Evolutionary conservation across 37 sponge, comb jelly and placozoan genomes (phyloP).

Genomic region (Beroe forskalii): DNA sequence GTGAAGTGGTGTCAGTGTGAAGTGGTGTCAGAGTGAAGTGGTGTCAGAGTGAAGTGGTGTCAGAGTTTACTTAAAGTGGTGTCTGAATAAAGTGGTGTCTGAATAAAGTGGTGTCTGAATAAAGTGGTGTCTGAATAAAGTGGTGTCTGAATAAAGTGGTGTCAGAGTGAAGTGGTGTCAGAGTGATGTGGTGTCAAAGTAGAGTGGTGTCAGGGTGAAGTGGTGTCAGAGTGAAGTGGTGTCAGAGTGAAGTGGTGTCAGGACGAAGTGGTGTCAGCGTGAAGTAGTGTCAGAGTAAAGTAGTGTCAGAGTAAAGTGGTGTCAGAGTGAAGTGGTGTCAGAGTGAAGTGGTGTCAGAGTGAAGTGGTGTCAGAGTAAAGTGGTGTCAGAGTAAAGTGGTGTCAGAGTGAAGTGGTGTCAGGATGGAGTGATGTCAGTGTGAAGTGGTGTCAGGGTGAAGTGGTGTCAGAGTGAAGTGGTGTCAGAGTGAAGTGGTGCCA

Average conservation of each 20-base stretch:
- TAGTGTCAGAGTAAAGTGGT: not conserved
- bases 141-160: not conserved
- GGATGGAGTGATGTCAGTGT: not conserved
- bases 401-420: not conserved
- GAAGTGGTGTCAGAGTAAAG: not conserved
- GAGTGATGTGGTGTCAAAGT: not conserved
- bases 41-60: too few relatives aligned
- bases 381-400: not conserved
- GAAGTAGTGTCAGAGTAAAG: not conserved
- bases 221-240: not conserved
- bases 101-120: too few relatives aligned
- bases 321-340: not conserved
- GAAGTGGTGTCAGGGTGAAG: not conserved
- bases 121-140: too few relatives aligned
- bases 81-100: too few relatives aligned
- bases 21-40: too few relatives aligned
- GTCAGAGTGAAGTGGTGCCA: too few relatives aligned
- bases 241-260: not conserved
- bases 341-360: not conserved
- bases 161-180: not conserved
- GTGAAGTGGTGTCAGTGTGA: too few relatives aligned
- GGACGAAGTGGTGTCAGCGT: not conserved
- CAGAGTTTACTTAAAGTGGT: too few relatives aligned
- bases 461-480: too few relatives aligned
- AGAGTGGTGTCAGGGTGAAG: not conserved